Evolutionary conservation across 30 jellyfish, hydroid and myxozoan genomes (phyloP).

Genomic region (Chrysaora quinquecirrha): DNA sequence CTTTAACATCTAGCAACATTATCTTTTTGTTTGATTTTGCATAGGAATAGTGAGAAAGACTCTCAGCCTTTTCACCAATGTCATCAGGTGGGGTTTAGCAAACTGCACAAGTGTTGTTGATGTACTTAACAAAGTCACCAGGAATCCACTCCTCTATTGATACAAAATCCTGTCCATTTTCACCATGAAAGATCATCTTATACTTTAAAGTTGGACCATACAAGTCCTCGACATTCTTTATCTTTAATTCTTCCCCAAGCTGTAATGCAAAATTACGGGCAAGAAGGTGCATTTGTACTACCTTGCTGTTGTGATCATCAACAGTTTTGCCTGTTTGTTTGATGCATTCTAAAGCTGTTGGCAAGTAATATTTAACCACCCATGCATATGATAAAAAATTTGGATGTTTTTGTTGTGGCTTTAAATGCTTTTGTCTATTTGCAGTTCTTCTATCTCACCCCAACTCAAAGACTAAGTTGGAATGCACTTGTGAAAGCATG

Average conservation of each 20-base stretch:
- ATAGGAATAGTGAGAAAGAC: conserved; percentile 34
- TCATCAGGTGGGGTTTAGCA: neutral
- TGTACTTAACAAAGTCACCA: conserved; percentile 1
- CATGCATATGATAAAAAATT: neutral
- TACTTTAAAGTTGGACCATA: neutral
- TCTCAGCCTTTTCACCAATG: conserved; percentile 5
- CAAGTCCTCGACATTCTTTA: neutral
- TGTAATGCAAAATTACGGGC: conserved; percentile 12
- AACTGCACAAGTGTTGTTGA: conserved; percentile 7
- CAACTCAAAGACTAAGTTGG: no score
- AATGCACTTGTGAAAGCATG: no score
- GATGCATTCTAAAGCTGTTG: neutral
- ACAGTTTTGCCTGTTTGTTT: neutral
- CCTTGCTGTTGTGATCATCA: conserved; percentile 5
- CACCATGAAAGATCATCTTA: conserved; percentile 5
- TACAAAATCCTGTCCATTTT: neutral
- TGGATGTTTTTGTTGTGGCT: conserved; percentile 24
- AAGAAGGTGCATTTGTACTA: conserved; percentile 21
- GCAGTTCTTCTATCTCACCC: no score
- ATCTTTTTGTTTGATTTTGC: conserved; percentile 3
- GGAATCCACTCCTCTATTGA: conserved; percentile 6
- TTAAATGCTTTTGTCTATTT: conserved; percentile 23
- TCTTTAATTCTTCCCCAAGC: neutral
- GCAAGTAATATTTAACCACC: conserved; percentile 14
- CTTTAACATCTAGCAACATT: conserved; percentile 18